Base-by-base conservation (phyloP, 1,140 invertebrate genomes). In the Lethrus apterus region DNA sequence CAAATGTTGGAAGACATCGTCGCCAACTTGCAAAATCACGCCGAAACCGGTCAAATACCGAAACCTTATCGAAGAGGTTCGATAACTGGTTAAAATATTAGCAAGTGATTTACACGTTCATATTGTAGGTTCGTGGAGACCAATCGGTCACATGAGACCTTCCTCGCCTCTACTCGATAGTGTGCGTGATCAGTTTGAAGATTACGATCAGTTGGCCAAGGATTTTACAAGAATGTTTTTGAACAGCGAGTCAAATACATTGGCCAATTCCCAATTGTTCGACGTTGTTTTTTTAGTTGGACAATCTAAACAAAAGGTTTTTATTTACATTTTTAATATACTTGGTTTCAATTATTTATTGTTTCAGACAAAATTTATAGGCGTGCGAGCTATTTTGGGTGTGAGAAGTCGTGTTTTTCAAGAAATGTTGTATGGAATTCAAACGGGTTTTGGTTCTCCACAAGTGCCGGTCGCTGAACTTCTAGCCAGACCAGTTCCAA, bases 1-100 rank as follows among this genome's bases (percentile, higher is more conserved):
- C 90, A 93, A 69, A 93, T 95, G 90, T 71, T 94, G 13, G 90
- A 94, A 66, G 91, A 95, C 60, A 89, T 95, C 44, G 90, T 94
- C 7, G 89, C 89, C 29, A 95, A 94, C 70, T 68, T 95, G 48
- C 86, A 89, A 47, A 94, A 95, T 69, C 89, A 95, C 60, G 89
- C 89, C 0, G 90, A 93, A 68, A 94, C 91, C 19, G 91, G 91
- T 32, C 89, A 94, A 70, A 94, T 95, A 64, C 91, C 91, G 0
- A 95, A 94, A 71, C 91, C 91, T 2, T 95, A 95, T 63, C 65
- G 79, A 54, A 71, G 79, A 79, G 89, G 89, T 85, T 64, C 24
- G 24, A 8, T 29, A 29, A 29, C 24, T 42, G 34, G 44, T 18
- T 33, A n/a, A 20, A 45, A n/a, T 23, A 36, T 44, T 13, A 26